These are phyloP conservation scores for Drosophila ironensis DNA, from an alignment of 1,140 invertebrate genomes.

Conservation along the genomic window DNA sequence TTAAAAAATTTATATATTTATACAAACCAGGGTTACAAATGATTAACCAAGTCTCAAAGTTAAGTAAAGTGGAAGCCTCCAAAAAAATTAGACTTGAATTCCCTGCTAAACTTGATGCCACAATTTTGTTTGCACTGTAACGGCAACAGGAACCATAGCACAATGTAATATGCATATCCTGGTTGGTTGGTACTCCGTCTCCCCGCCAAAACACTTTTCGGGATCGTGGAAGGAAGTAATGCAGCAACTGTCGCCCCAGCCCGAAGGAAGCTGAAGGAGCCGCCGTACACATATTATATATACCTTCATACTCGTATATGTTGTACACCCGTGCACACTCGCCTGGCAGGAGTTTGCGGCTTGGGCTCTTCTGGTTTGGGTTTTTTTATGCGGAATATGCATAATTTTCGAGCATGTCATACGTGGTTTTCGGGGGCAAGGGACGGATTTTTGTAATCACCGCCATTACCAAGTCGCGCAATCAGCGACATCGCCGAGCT, in stretches of 20 bases:
- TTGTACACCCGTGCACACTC: too few relatives aligned
- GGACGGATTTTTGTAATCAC: conserved; percentile 67
- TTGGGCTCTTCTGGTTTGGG: conserved; percentile 23
- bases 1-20: background rate
- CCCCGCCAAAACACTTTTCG: conserved; percentile 59
- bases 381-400: conserved; percentile 70
- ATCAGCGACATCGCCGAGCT: conserved; percentile 63
- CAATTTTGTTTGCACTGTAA: background rate
- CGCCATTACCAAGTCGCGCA: conserved; percentile 74
- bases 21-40: too few relatives aligned
- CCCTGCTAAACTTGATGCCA: too few relatives aligned
- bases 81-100: too few relatives aligned
- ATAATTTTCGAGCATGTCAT: conserved; percentile 75
- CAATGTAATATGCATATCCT: conserved; percentile 78
- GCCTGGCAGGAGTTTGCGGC: conserved; percentile 10
- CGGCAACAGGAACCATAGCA: conserved; percentile 43
- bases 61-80: too few relatives aligned
- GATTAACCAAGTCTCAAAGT: too few relatives aligned
- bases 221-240: conserved; percentile 70
- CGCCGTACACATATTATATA: background rate
- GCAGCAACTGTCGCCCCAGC: conserved; percentile 67
- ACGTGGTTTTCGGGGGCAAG: conserved; percentile 38
- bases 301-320: background rate
- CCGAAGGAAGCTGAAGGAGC: background rate
- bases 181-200: conserved; percentile 10